Evolutionary conservation across 2,888 invertebrate genomes (phyloP).

Genomic region (Melinaea menophilus): DNA sequence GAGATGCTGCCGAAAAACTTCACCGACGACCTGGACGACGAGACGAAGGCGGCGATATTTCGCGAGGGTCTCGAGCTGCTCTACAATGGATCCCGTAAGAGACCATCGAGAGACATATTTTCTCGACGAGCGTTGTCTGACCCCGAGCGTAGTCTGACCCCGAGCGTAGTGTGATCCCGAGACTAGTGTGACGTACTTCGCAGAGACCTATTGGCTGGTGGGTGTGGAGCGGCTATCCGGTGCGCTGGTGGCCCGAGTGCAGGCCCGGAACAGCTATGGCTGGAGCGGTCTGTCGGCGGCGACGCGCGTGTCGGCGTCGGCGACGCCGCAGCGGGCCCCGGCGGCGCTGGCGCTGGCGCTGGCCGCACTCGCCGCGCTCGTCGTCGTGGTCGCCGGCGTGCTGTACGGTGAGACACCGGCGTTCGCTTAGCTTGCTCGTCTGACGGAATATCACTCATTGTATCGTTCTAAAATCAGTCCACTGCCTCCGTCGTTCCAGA

Average conservation of each 20-base stretch:
- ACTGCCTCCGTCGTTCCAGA: too few species aligned
- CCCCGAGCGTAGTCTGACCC: too few species aligned
- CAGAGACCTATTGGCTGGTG: conserved; percentile 89
- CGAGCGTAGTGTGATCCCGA: too few species aligned
- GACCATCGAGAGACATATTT: too few species aligned
- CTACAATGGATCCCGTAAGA: conserved; percentile 86
- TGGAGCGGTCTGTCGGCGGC: conserved; percentile 87
- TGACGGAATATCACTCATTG: too few species aligned
- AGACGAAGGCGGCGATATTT: conserved; percentile 55
- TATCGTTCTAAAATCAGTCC: too few species aligned
- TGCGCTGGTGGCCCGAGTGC: conserved; percentile 81
- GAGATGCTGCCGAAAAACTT: conserved; percentile 49
- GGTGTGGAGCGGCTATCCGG: conserved; percentile 82
- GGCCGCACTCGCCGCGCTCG: conserved; percentile 81
- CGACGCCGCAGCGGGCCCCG: conserved; percentile 54
- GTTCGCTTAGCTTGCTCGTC: too few species aligned
- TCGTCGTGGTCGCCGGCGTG: conserved; percentile 78
- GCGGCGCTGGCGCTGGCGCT: conserved; percentile 81
- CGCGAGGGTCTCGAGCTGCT: conserved; percentile 78
- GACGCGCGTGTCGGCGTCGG: conserved; percentile 70
- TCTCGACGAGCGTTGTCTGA: too few species aligned
- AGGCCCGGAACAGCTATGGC: conserved; percentile 88
- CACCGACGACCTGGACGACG: conserved; percentile 56
- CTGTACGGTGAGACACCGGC: conserved; percentile 34
- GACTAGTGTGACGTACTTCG: neutral